Conservation (phyloP, 2,113 vertebrate species). For the Blennius ocellaris region DNA sequence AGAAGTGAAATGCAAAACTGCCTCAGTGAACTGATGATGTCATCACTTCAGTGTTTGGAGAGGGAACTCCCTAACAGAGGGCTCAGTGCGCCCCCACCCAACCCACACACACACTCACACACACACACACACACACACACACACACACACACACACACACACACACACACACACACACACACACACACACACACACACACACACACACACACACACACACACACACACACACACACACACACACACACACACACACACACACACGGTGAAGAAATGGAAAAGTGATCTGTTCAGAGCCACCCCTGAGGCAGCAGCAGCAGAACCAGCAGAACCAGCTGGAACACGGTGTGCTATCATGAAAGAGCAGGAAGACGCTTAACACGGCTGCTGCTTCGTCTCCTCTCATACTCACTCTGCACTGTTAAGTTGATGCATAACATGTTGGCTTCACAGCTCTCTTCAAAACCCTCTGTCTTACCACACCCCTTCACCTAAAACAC, state of each 20-base stretch:
- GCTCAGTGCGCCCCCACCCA: conserved; percentile 61
- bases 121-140: conserved; percentile 39
- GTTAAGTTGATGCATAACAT: conserved; percentile 26
- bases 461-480: neutral
- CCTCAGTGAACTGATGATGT: conserved; percentile 73
- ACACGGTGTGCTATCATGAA: conserved; percentile 61
- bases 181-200: conserved; percentile 44
- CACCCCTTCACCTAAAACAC: neutral
- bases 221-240: conserved; percentile 46
- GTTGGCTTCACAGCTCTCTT: conserved; percentile 12
- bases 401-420: conserved; percentile 42
- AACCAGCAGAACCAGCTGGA: conserved; percentile 70
- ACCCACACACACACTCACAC: conserved; percentile 43
- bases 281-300: conserved; percentile 69
- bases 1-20: conserved; percentile 64
- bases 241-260: conserved; percentile 21
- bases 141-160: too few relatives aligned
- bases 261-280: conserved; percentile 79
- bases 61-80: conserved; percentile 79
- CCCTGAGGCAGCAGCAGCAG: conserved; percentile 62
- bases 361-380: conserved; percentile 48
- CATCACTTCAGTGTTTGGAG: conserved; percentile 74
- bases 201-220: conserved; percentile 35
- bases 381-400: conserved; percentile 50
- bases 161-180: conserved; percentile 43